Evolutionary conservation across 2,797 vertebrate genomes (phyloP), one percentile per base, ranked within the genome.

Genomic region (Thalassophryne amazonica): DNA sequence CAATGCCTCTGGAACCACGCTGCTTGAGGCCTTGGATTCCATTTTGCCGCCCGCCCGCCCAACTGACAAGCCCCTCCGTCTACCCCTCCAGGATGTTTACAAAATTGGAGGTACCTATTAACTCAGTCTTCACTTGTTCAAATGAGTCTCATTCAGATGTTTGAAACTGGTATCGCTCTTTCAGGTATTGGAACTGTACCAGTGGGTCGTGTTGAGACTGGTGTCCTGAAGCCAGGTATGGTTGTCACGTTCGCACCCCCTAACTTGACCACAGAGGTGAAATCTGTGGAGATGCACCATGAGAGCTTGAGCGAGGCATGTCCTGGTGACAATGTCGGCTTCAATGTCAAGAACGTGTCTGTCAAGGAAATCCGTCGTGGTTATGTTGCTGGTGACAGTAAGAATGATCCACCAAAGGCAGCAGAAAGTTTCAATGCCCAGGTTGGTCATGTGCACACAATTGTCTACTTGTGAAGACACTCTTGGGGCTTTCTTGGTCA

Each of bases 11-110:
- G 96, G 96, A 11, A 91, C 88, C 35, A 98, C 94, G 0, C 89
- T 98, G 29, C 87, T 98, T 43, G 96, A 98, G 53, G 95, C 94
- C 57, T 73, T 98, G 76, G 96, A 98, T 46, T 92, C 94, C 35
- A 98, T 98, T 75, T 80, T 94, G 67, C 93, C 96, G 6, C 96
- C 96, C 2, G 76, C 85, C 65, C 94, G 95, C 17, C 96, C 95
- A 68, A 97, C 95, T 16, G 94, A 98, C 76, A 96, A 97, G 60
- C 80, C 96, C 50, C 91, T 98, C 12, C 94, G 95, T 22, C 90
- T 97, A 77, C 95, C 96, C 31, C 93, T 98, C 52, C 96, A 98
- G 74, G 95, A 98, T 5, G 94, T 98, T 70, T 98, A 98, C 88
- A 98, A 97, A 74, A 98, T 98, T 1, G 96, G 94, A 41, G 96